Evolutionary conservation across 2,888 invertebrate species (phyloP).

Genomic region (Beris chalybata): DNA sequence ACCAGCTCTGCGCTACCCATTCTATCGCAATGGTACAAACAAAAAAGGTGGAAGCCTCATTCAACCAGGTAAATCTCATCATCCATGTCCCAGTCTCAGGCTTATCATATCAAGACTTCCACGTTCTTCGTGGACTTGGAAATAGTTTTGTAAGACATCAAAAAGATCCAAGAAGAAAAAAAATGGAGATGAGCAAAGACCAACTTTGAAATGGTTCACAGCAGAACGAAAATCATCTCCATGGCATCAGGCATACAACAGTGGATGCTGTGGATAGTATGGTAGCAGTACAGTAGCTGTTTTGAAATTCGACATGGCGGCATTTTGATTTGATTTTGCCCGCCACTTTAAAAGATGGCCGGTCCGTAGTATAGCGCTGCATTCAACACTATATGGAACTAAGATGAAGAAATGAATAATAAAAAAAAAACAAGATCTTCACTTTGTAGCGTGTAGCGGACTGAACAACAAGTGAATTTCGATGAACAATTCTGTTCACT

Average conservation of each 20-base stretch:
- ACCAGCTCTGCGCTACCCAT: neutral
- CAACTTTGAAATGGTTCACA: neutral
- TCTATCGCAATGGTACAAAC: too few relatives aligned
- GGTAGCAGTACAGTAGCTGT: conserved; percentile 25
- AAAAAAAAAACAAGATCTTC: neutral
- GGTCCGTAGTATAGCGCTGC: neutral
- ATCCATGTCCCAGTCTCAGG: too few relatives aligned
- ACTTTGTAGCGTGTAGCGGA: conserved; percentile 8
- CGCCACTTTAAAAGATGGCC: conserved; percentile 3
- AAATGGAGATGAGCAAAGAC: neutral
- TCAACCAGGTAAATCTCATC: too few relatives aligned
- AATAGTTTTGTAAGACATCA: neutral
- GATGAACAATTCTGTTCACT: conserved; percentile 18
- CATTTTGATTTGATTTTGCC: conserved; percentile 29
- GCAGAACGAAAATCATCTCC: neutral
- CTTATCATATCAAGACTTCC: too few relatives aligned
- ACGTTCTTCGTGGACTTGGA: too few relatives aligned
- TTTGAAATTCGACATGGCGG: conserved; percentile 27
- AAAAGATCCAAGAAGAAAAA: neutral
- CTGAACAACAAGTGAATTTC: conserved; percentile 9
- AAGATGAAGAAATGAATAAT: too few relatives aligned
- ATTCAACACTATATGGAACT: too few relatives aligned
- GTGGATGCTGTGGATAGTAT: neutral
- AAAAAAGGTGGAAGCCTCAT: too few relatives aligned
- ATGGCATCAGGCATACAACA: neutral